Conservation (phyloP, 64 coral and sea anemone species). For the Montipora cactus region DNA sequence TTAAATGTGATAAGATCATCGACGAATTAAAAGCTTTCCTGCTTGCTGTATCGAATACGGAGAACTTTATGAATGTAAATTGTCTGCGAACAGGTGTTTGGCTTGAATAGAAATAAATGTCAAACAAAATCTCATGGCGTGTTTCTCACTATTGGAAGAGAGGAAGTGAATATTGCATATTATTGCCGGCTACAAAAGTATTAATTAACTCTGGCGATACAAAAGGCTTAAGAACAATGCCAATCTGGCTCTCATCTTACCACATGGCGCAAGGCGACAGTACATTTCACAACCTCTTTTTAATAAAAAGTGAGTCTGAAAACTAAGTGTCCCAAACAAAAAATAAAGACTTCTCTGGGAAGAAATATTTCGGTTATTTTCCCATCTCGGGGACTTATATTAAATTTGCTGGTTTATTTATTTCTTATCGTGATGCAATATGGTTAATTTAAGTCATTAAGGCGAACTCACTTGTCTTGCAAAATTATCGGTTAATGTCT, state of each 20-base stretch:
- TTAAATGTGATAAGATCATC: conserved; percentile 69
- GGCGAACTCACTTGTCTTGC: conserved; percentile 43
- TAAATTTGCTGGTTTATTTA: conserved; percentile 72
- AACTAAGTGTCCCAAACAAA: background rate
- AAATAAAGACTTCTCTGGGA: background rate
- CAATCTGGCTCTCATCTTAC: conserved; percentile 12
- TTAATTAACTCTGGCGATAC: conserved; percentile 73
- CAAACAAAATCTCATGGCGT: conserved; percentile 59
- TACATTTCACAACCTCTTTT: conserved; percentile 24
- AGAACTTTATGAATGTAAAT: conserved; percentile 64
- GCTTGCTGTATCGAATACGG: conserved; percentile 46
- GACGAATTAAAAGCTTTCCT: conserved; percentile 67
- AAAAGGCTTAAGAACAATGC: conserved; percentile 58
- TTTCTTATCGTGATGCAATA: conserved; percentile 66
- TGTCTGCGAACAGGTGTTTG: conserved; percentile 48
- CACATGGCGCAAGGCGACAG: conserved; percentile 65
- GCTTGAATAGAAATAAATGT: conserved; percentile 35
- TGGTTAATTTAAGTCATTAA: conserved; percentile 77
- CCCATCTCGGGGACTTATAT: conserved; percentile 29
- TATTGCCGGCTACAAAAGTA: conserved; percentile 69
- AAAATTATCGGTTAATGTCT: conserved; percentile 64
- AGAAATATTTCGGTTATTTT: conserved; percentile 30
- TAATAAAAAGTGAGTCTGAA: background rate
- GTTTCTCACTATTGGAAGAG: conserved; percentile 45
- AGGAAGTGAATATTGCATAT: conserved; percentile 28